These are phyloP conservation scores for Amblyopsis hoosieri DNA, from an alignment of 2,797 vertebrate species.

Conservation along the genomic window DNA sequence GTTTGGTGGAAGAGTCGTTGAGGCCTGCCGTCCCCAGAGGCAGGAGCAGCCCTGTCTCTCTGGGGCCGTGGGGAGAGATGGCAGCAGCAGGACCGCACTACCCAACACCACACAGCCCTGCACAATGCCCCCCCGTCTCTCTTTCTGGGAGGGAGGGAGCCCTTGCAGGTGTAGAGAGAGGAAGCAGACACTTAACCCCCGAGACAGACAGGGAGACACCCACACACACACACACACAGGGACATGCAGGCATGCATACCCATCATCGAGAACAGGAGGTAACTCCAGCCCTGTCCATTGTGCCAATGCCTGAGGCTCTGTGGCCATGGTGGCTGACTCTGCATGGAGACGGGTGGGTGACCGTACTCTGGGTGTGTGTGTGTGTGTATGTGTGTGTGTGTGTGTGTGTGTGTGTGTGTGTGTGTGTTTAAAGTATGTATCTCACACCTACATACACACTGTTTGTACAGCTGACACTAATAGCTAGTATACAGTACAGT, in stretches of 20 bases:
- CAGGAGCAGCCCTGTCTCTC: slow-evolving; percentile 91
- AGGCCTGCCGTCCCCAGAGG: slow-evolving; percentile 89
- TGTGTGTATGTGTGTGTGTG: slow-evolving; percentile 16
- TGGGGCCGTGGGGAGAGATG: slow-evolving; percentile 72
- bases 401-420: neutral
- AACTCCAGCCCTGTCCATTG: slow-evolving; percentile 78
- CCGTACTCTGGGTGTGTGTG: slow-evolving; percentile 69
- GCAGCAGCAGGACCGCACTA: slow-evolving; percentile 78
- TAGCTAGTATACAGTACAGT: slow-evolving; percentile 36
- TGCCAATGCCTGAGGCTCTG: slow-evolving; percentile 75
- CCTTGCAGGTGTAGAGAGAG: slow-evolving; percentile 89
- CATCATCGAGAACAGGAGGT: slow-evolving; percentile 79
- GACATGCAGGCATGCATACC: slow-evolving; percentile 30
- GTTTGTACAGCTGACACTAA: slow-evolving; percentile 72
- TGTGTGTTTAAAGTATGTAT: no score
- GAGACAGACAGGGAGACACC: slow-evolving; percentile 49
- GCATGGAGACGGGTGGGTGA: slow-evolving; percentile 64
- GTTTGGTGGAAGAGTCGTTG: slow-evolving; percentile 96
- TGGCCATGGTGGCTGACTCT: slow-evolving; percentile 71
- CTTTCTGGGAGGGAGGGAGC: slow-evolving; percentile 32
- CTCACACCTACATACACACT: slow-evolving; percentile 53
- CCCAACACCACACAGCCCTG: slow-evolving; percentile 80
- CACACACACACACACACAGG: slow-evolving; percentile 29
- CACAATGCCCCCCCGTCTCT: neutral
- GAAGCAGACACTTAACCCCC: slow-evolving; percentile 80